A percentile compares a stretch with the other conserved stretches of the same genome.
Evolutionary conservation across 2,797 vertebrate genomes (phyloP).

Genomic region (Smutsia temminckii): DNA sequence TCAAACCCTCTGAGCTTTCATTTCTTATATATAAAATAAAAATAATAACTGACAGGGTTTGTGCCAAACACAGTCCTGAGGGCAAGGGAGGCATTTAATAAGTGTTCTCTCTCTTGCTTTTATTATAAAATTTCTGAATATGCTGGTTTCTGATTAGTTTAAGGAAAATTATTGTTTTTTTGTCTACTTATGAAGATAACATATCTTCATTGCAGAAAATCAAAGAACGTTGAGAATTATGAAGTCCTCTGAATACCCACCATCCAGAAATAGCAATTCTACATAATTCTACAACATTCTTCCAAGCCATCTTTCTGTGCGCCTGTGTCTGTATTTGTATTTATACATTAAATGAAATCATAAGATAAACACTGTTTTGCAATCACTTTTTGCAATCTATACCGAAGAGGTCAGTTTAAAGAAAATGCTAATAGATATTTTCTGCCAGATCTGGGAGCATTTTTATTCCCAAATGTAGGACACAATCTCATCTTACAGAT

Average conservation of each 20-base stretch:
- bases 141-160: conserved; percentile 5
- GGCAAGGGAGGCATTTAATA: not conserved
- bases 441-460: not conserved
- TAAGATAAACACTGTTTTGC: not conserved
- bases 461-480: not conserved
- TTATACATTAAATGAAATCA: conserved; percentile 15
- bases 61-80: not conserved
- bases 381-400: not conserved
- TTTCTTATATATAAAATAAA: conserved; percentile 37
- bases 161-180: conserved; percentile 21
- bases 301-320: not conserved
- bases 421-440: conserved; percentile 41
- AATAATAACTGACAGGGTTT: not conserved
- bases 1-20: not conserved
- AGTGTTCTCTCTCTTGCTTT: not conserved
- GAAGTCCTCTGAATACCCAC: not conserved
- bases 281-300: not conserved
- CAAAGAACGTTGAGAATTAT: conserved; percentile 11
- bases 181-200: conserved; percentile 12
- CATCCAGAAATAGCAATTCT: not conserved
- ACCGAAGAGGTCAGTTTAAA: conserved; percentile 9
- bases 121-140: conserved; percentile 24
- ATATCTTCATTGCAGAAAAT: conserved; percentile 2
- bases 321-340: not conserved
- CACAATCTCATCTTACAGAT: not conserved